These are phyloP conservation scores for Coleophora deauratella DNA, from an alignment of 2,888 invertebrate species.

Conservation along the genomic window DNA sequence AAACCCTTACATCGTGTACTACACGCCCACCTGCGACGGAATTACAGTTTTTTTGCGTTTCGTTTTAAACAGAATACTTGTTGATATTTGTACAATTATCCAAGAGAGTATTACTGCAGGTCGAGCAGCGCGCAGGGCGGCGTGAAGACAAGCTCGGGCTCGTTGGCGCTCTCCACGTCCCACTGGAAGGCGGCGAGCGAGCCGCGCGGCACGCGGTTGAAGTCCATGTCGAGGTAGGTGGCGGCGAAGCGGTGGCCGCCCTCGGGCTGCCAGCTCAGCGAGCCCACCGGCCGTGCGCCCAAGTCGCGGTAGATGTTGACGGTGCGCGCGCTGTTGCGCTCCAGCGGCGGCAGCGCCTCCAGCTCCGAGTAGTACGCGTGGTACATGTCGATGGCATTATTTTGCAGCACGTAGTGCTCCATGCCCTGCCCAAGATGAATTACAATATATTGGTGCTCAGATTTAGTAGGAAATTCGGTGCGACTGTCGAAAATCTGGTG, in stretches of 20 bases:
- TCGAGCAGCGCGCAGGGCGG: conserved; percentile 83
- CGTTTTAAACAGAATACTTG: no score
- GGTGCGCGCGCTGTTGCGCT: conserved; percentile 80
- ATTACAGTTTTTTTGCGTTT: no score
- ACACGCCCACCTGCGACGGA: no score
- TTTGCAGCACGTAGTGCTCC: conserved; percentile 90
- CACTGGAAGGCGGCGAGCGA: conserved; percentile 78
- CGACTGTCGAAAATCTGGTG: no score
- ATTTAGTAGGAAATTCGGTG: no score
- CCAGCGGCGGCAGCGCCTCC: conserved; percentile 76
- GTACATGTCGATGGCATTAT: conserved; percentile 94
- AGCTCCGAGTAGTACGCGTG: conserved; percentile 88
- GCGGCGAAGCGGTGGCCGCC: conserved; percentile 85
- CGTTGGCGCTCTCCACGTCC: conserved; percentile 92
- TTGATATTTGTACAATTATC: no score
- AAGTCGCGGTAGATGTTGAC: conserved; percentile 87
- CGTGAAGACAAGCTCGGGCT: conserved; percentile 79
- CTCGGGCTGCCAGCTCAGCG: conserved; percentile 91
- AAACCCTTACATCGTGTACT: no score
- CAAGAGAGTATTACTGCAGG: no score
- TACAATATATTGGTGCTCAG: no score
- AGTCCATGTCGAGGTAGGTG: conserved; percentile 85
- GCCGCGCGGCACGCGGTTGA: conserved; percentile 70
- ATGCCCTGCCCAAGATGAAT: conserved; percentile 73
- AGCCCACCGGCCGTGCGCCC: conserved; percentile 79